Conservation (phyloP, 2,113 vertebrate species). For the Malurus cyaneus region DNA sequence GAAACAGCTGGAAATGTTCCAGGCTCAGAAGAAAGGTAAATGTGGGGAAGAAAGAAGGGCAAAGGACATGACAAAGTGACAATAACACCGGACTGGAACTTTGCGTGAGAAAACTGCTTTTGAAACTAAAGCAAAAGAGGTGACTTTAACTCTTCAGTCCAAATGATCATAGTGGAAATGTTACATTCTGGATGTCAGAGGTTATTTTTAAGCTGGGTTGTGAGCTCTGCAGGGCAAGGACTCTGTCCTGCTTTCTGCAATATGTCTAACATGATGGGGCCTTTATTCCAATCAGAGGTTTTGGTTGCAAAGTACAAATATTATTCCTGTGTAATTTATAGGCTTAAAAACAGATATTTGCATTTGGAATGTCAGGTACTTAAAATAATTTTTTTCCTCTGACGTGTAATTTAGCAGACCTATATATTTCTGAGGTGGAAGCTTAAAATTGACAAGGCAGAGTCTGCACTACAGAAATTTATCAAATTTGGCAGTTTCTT, state of each 20-base stretch:
- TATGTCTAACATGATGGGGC: not conserved
- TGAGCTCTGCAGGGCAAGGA: not conserved
- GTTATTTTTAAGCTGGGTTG: not conserved
- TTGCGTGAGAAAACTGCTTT: not conserved
- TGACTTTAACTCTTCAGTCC: not conserved
- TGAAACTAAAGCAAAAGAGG: not conserved
- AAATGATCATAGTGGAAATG: not conserved
- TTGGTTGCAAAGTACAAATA: not conserved
- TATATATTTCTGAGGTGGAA: not conserved
- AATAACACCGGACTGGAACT: not conserved
- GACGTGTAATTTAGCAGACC: not conserved
- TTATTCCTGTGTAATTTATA: not conserved
- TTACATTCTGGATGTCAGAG: not conserved
- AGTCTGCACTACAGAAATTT: not conserved
- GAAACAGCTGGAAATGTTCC: slow-evolving; percentile 90
- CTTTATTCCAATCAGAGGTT: not conserved
- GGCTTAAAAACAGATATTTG: not conserved
- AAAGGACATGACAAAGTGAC: slow-evolving; percentile 10
- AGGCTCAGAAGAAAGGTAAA: slow-evolving; percentile 89
- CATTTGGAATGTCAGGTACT: not conserved
- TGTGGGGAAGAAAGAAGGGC: slow-evolving; percentile 20
- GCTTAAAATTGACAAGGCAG: not conserved
- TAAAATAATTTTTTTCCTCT: not conserved
- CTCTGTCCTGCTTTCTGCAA: not conserved
- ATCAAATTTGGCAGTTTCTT: not conserved